Evolutionary conservation across 2,113 vertebrate genomes (phyloP).

Genomic region (Eclectus roratus): DNA sequence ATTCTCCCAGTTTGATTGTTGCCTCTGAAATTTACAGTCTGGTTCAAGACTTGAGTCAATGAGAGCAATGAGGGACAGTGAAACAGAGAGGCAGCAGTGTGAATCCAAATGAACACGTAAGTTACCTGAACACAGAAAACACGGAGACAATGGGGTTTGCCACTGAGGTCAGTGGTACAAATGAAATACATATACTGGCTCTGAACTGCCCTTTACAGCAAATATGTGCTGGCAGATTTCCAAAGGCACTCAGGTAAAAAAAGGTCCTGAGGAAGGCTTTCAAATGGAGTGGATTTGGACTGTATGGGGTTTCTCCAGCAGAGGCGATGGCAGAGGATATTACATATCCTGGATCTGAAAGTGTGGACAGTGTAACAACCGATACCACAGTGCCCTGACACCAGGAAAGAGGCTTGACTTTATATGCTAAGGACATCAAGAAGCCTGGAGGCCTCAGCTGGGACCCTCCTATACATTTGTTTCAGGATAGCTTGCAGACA

Average conservation of each 20-base stretch:
- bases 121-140: background rate
- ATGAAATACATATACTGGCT: background rate
- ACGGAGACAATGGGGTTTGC: background rate
- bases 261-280: background rate
- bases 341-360: background rate
- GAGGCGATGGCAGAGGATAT: background rate
- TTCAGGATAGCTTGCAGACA: background rate
- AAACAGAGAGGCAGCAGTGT: background rate
- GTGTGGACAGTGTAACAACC: background rate
- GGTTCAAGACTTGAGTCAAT: background rate
- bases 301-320: background rate
- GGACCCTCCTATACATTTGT: background rate
- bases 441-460: background rate
- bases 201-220: background rate
- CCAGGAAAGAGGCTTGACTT: background rate
- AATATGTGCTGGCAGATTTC: background rate
- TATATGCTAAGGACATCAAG: background rate
- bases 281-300: background rate
- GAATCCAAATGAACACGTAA: background rate
- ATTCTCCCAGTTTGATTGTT: background rate
- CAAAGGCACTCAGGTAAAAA: no score
- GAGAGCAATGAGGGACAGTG: background rate
- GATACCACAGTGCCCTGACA: background rate
- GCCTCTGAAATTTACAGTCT: background rate
- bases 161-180: background rate